Percentiles rank a stretch among this genome's conserved stretches.
Evolutionary conservation across 2,797 vertebrate genomes (phyloP).

Genomic region (Sebastes ruberrimus): DNA sequence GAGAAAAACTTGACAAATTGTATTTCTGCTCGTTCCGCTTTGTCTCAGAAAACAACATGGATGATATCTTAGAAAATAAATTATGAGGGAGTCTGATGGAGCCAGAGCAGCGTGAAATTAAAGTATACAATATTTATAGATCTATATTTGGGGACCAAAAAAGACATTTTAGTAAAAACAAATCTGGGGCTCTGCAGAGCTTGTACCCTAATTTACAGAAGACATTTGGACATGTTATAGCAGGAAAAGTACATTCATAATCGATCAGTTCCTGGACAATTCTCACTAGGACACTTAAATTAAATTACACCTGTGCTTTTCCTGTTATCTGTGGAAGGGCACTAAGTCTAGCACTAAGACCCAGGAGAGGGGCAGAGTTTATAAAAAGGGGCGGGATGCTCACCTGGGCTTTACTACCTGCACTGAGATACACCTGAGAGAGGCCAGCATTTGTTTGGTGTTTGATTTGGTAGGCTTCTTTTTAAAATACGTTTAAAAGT

Average conservation of each 20-base stretch:
- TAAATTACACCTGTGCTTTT: background rate
- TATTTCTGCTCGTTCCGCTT: background rate
- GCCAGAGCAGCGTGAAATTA: slow-evolving; percentile 38
- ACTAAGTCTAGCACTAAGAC: background rate
- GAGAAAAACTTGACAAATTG: background rate
- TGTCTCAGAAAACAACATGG: background rate
- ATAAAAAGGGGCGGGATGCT: background rate
- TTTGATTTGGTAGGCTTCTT: background rate
- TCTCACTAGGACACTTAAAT: background rate
- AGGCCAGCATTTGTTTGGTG: background rate
- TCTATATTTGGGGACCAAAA: background rate
- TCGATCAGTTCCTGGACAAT: background rate
- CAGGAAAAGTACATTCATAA: background rate
- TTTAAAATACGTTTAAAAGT: background rate
- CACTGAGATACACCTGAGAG: background rate
- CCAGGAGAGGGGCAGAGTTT: background rate
- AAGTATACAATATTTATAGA: slow-evolving; percentile 48
- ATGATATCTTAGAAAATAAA: background rate
- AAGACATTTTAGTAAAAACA: background rate
- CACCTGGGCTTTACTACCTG: background rate
- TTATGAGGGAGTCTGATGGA: background rate
- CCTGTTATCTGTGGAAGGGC: background rate
- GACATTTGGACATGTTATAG: background rate
- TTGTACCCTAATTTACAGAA: background rate
- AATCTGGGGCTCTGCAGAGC: background rate